Evolutionary conservation across 1,140 invertebrate species (phyloP).

Genomic region (Drosophila malerkotliana): DNA sequence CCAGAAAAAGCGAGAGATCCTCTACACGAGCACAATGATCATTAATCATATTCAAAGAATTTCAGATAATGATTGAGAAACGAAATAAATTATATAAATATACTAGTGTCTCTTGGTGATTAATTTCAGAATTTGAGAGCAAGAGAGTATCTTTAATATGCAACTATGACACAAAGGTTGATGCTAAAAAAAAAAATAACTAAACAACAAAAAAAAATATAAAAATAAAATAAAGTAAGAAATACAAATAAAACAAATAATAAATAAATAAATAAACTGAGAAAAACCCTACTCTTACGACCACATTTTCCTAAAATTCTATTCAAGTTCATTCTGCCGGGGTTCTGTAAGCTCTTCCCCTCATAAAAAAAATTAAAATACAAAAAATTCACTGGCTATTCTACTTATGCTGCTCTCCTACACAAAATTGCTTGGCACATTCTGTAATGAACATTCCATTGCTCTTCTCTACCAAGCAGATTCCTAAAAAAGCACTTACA

Average conservation of each 20-base stretch:
- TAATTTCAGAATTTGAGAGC: not conserved
- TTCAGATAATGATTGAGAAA: no score
- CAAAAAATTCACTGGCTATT: not conserved
- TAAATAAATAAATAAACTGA: no score
- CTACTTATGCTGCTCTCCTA: slow-evolving; percentile 3
- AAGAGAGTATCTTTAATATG: not conserved
- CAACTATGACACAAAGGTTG: no score
- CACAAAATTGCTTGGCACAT: slow-evolving; percentile 8
- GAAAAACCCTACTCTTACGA: not conserved
- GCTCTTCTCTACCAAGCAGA: not conserved
- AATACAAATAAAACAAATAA: no score
- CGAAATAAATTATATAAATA: slow-evolving; percentile 4
- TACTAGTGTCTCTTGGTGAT: slow-evolving; percentile 1
- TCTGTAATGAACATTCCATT: slow-evolving; percentile 24
- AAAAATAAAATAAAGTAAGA: no score
- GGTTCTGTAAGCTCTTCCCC: not conserved
- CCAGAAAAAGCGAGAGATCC: slow-evolving; percentile 34
- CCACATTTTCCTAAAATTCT: not conserved
- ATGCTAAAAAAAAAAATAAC: no score
- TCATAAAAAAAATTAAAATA: not conserved
- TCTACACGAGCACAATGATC: slow-evolving; percentile 27
- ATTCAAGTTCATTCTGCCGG: not conserved
- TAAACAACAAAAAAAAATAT: no score
- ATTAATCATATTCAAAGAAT: slow-evolving; percentile 50
- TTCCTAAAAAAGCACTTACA: not conserved